Percentiles rank a stretch among this genome's conserved stretches.
Conservation (phyloP, 2,888 invertebrate species). For the Zhengitettix transpicula region DNA sequence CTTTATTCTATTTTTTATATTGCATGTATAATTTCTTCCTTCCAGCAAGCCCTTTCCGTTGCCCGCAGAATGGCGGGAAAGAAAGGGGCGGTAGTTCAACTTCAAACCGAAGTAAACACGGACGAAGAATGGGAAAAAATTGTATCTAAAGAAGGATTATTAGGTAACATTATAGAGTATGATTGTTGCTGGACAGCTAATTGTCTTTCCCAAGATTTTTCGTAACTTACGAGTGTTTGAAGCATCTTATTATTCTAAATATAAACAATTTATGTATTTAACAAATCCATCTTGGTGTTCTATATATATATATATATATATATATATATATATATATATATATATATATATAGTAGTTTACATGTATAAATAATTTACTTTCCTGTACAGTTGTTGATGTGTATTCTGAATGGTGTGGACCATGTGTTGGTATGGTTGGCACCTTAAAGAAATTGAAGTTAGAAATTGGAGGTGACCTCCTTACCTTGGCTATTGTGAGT, state of each 20-base stretch:
- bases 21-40: neutral
- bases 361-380: too few species aligned
- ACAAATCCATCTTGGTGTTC: too few species aligned
- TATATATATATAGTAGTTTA: too few species aligned
- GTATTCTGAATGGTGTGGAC: conserved; percentile 84
- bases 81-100: conserved; percentile 56
- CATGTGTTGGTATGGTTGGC: conserved; percentile 69
- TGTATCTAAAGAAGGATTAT: conserved; percentile 53
- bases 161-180: conserved; percentile 35
- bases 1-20: too few species aligned
- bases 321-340: too few species aligned
- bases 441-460: conserved; percentile 73
- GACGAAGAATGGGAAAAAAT: conserved; percentile 79
- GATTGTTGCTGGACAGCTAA: neutral
- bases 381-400: conserved; percentile 59
- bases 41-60: conserved; percentile 4
- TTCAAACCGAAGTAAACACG: conserved; percentile 62
- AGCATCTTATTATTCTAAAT: too few species aligned
- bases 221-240: too few species aligned
- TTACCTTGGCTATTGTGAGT: conserved; percentile 60
- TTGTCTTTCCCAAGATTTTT: neutral
- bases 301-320: too few species aligned
- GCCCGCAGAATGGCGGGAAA: conserved; percentile 35
- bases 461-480: conserved; percentile 67
- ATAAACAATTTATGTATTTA: too few species aligned